Percentiles rank a stretch among this genome's conserved stretches.
phyloP scores from a whole-genome alignment of 2,888 invertebrate species.

The Cryptophagus acutangulus region DNA sequence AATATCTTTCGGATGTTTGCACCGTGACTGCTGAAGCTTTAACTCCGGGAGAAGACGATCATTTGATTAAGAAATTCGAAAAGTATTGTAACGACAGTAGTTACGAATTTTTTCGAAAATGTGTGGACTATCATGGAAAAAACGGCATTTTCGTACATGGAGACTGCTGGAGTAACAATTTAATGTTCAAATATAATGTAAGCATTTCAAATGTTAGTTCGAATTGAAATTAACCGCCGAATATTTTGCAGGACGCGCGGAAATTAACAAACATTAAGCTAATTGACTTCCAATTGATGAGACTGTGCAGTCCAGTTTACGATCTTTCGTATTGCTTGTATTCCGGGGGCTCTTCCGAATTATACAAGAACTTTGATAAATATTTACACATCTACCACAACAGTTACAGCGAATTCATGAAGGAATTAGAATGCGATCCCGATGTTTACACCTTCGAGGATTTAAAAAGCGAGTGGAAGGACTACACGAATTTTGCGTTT shows the following conservation, averaged over 20 bases:
- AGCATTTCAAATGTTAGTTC: not conserved
- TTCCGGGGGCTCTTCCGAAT: constrained; percentile 32
- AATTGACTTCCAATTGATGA: constrained; percentile 4
- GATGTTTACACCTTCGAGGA: constrained; percentile 34
- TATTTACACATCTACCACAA: constrained; percentile 38
- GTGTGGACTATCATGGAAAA: not conserved
- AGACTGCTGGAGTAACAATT: constrained; percentile 27
- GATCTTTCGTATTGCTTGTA: constrained; percentile 42
- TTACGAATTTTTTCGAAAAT: not conserved
- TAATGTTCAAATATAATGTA: constrained; percentile 22
- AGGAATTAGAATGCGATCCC: constrained; percentile 30
- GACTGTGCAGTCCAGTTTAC: constrained; percentile 28
- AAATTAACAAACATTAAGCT: constrained; percentile 1
- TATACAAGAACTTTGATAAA: constrained; percentile 33
- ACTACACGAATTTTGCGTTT: constrained; percentile 14
- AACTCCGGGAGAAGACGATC: not conserved
- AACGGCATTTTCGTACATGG: constrained; percentile 19
- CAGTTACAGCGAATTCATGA: constrained; percentile 29
- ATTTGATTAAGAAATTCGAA: not conserved
- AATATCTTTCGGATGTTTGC: not conserved
- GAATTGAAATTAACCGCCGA: not conserved
- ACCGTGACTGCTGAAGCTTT: not conserved
- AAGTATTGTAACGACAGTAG: not conserved
- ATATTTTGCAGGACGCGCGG: constrained; percentile 7
- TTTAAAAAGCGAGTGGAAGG: constrained; percentile 30